phyloP scores from a whole-genome alignment of 2,888 invertebrate genomes.

The Nymphalis c-album region DNA sequence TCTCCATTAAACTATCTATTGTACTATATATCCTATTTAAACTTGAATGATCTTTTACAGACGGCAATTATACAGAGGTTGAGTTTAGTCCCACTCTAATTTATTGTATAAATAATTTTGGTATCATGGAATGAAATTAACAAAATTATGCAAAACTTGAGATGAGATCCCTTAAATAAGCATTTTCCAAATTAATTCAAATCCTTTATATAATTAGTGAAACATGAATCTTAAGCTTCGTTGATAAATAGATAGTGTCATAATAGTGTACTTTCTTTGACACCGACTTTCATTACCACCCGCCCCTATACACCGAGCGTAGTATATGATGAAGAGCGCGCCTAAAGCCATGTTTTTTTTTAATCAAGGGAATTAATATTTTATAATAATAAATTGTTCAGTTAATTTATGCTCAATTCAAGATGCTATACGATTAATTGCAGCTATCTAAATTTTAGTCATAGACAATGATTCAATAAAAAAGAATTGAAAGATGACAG shows the following conservation, averaged over 20 bases:
- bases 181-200: slow-evolving; percentile 26
- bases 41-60: slow-evolving; percentile 5
- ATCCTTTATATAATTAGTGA: slow-evolving; percentile 26
- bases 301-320: too few relatives aligned
- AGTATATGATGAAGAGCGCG: too few relatives aligned
- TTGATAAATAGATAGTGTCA: background rate
- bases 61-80: slow-evolving; percentile 3
- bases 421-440: too few relatives aligned
- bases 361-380: too few relatives aligned
- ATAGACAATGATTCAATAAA: too few relatives aligned
- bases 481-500: too few relatives aligned
- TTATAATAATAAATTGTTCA: too few relatives aligned
- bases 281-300: too few relatives aligned
- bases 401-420: too few relatives aligned
- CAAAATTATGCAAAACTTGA: slow-evolving; percentile 22
- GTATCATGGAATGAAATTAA: slow-evolving; percentile 12
- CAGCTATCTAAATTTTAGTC: too few relatives aligned
- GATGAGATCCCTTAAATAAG: slow-evolving; percentile 20
- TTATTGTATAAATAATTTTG: slow-evolving; percentile 24
- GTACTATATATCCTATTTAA: background rate
- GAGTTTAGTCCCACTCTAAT: slow-evolving; percentile 11
- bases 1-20: background rate
- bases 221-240: background rate
- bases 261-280: too few relatives aligned
- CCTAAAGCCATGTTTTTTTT: too few relatives aligned